Percentiles rank a stretch among this genome's conserved stretches.
phyloP scores from a whole-genome alignment of 2,113 vertebrate genomes.

The Rhynchomys soricoides region DNA sequence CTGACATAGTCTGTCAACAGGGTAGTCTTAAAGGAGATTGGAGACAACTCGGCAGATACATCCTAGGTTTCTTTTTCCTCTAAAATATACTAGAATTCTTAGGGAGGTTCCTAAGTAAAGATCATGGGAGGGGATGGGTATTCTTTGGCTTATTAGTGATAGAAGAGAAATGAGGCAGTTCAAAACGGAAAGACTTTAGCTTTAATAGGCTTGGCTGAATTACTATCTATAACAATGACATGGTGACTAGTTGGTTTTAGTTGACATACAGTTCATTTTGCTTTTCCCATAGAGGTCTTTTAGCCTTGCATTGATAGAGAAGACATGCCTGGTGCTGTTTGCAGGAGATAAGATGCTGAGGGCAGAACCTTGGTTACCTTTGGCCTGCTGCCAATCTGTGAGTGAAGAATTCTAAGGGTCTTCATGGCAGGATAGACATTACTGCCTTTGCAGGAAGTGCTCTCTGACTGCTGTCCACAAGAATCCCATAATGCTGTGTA shows the following conservation, averaged over 20 bases:
- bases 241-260: slow-evolving; percentile 41
- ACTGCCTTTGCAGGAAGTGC: neutral
- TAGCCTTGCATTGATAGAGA: neutral
- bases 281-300: neutral
- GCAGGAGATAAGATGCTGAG: neutral
- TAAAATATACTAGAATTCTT: slow-evolving; percentile 29
- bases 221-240: slow-evolving; percentile 8
- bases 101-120: neutral
- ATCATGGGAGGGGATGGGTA: neutral
- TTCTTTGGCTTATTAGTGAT: slow-evolving; percentile 86
- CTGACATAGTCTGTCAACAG: neutral
- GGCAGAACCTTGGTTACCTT: neutral
- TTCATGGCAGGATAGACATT: neutral
- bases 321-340: neutral
- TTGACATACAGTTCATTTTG: slow-evolving; percentile 22
- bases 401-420: neutral
- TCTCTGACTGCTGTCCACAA: neutral
- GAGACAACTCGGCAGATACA: slow-evolving; percentile 16
- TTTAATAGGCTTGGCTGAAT: slow-evolving; percentile 44
- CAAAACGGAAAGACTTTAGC: slow-evolving; percentile 24
- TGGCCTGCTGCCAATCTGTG: neutral
- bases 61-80: slow-evolving; percentile 37
- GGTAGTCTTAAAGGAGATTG: neutral
- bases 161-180: slow-evolving; percentile 87
- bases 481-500: neutral